Conservation (phyloP, 2,888 invertebrate genomes). For the Chloromyia formosa region DNA sequence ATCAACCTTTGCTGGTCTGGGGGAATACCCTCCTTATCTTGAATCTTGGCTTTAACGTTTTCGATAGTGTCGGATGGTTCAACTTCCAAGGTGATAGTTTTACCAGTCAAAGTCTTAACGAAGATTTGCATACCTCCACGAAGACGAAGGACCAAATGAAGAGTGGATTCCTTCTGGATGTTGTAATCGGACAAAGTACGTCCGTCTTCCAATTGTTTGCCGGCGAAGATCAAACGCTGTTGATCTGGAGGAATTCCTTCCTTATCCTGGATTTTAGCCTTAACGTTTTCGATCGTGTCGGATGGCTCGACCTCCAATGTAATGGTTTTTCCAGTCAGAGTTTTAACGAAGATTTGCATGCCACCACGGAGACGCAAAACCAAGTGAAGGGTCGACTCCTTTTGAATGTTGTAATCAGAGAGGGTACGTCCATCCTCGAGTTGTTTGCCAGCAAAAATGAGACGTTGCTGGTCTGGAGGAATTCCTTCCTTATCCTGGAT, state of each 20-base stretch:
- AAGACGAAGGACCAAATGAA: constrained; percentile 42
- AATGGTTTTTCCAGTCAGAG: constrained; percentile 44
- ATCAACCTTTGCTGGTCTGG: constrained; percentile 46
- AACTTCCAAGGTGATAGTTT: constrained; percentile 55
- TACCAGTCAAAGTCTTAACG: constrained; percentile 56
- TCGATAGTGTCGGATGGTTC: constrained; percentile 52
- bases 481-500: constrained; percentile 47
- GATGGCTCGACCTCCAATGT: constrained; percentile 46
- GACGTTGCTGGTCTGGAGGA: constrained; percentile 46
- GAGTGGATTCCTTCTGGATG: constrained; percentile 43
- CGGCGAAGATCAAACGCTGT: constrained; percentile 41
- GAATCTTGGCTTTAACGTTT: constrained; percentile 46
- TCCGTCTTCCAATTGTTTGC: constrained; percentile 42
- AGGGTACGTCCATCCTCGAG: constrained; percentile 45
- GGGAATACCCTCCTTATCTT: constrained; percentile 46
- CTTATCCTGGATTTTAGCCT: constrained; percentile 39
- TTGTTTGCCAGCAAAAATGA: constrained; percentile 46
- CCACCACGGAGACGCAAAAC: constrained; percentile 45
- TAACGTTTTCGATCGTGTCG: constrained; percentile 43
- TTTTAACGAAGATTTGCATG: constrained; percentile 46
- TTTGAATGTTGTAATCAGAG: constrained; percentile 47
- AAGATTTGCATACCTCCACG: constrained; percentile 53
- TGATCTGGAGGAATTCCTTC: constrained; percentile 44
- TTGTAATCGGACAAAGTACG: constrained; percentile 43
- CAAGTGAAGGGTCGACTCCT: constrained; percentile 45